Conservation (phyloP, 2,888 invertebrate species). For the Drosophila prolongata region DNA sequence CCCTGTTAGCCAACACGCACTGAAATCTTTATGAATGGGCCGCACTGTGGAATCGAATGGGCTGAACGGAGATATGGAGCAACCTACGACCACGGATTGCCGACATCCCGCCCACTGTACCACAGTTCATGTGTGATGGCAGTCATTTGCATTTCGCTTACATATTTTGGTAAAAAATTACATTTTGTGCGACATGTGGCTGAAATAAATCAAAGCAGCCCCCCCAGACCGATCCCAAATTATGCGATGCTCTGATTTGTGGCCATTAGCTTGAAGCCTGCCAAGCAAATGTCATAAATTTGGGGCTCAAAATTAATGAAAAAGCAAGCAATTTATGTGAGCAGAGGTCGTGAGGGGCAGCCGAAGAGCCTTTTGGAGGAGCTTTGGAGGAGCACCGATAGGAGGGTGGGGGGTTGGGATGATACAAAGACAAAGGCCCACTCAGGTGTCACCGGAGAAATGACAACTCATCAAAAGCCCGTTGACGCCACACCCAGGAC, state of each 20-base stretch:
- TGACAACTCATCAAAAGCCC: constrained; percentile 52
- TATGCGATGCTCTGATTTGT: constrained; percentile 58
- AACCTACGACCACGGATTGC: neutral
- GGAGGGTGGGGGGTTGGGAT: too few species aligned
- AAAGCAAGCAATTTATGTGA: constrained; percentile 54
- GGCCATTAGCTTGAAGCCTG: constrained; percentile 54
- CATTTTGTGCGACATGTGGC: constrained; percentile 72
- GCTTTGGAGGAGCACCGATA: neutral
- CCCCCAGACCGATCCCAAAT: constrained; percentile 24
- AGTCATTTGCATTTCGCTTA: constrained; percentile 63
- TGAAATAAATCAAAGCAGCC: constrained; percentile 62
- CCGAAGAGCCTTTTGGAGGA: neutral
- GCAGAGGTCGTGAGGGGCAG: constrained; percentile 17
- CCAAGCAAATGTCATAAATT: constrained; percentile 56
- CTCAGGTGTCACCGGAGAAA: constrained; percentile 50
- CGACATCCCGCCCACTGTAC: neutral
- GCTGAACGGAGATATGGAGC: neutral
- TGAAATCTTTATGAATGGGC: constrained; percentile 53
- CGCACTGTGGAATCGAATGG: constrained; percentile 18
- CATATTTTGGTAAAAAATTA: constrained; percentile 63
- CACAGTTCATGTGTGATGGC: constrained; percentile 37
- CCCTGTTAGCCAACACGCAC: constrained; percentile 33
- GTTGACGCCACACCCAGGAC: constrained; percentile 2
- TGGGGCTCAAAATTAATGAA: constrained; percentile 59
- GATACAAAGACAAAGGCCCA: constrained; percentile 23